Percentiles rank a stretch among this genome's conserved stretches.
Evolutionary conservation across 2,888 invertebrate genomes (phyloP).

Genomic region (Dorcus hopei): DNA sequence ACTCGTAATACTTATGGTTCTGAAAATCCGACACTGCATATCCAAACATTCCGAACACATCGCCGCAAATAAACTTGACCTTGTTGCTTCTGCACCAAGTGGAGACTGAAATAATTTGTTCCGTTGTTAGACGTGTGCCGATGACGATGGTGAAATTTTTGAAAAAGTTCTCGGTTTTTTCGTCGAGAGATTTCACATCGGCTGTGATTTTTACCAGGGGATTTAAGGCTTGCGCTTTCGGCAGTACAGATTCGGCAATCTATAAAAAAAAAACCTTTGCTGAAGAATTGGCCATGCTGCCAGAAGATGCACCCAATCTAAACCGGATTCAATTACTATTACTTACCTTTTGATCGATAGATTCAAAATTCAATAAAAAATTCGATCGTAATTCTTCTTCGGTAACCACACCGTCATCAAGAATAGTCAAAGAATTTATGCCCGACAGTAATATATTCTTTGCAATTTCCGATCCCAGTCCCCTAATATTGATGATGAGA

Average conservation of each 20-base stretch:
- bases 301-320: too few species aligned
- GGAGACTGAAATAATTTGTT: slow-evolving; percentile 72
- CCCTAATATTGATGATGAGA: slow-evolving; percentile 82
- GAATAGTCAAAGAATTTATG: slow-evolving; percentile 80
- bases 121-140: slow-evolving; percentile 70
- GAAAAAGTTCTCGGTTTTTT: slow-evolving; percentile 71
- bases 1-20: slow-evolving; percentile 76
- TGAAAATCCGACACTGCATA: slow-evolving; percentile 88
- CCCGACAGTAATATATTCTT: slow-evolving; percentile 95
- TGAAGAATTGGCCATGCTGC: neutral
- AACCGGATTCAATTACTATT: too few species aligned
- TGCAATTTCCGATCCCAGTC: slow-evolving; percentile 91
- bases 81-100: slow-evolving; percentile 69
- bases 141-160: slow-evolving; percentile 79
- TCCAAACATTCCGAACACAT: slow-evolving; percentile 92
- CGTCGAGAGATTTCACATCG: slow-evolving; percentile 61
- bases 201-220: slow-evolving; percentile 85
- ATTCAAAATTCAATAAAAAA: slow-evolving; percentile 72
- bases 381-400: slow-evolving; percentile 76
- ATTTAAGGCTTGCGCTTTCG: slow-evolving; percentile 80
- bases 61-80: slow-evolving; percentile 83
- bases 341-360: slow-evolving; percentile 73
- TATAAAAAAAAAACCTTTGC: slow-evolving; percentile 42
- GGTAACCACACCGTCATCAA: slow-evolving; percentile 73
- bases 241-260: slow-evolving; percentile 80